These are phyloP conservation scores for Monopis laevigella DNA, from an alignment of 2,888 invertebrate species.

Conservation along the genomic window DNA sequence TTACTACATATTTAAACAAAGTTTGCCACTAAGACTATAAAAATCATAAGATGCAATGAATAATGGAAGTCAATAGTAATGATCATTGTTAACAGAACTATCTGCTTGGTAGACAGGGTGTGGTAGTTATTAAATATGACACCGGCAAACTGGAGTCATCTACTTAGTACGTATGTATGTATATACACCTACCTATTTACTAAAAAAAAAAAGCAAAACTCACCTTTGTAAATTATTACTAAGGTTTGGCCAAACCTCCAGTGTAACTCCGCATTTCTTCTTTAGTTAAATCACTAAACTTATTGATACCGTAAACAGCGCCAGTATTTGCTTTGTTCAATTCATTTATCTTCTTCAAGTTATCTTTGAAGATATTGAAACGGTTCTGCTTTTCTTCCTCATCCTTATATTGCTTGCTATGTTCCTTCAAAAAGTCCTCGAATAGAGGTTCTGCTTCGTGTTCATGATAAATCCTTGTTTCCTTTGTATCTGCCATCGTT, in stretches of 20 bases:
- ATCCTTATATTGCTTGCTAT: conserved; percentile 5
- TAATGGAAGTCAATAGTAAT: too few relatives aligned
- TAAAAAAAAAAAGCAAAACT: too few relatives aligned
- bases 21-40: too few relatives aligned
- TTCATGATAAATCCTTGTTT: not conserved
- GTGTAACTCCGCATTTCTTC: conserved; percentile 15
- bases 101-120: too few relatives aligned
- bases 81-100: too few relatives aligned
- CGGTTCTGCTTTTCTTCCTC: not conserved
- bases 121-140: too few relatives aligned
- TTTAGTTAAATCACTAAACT: conserved; percentile 19
- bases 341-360: conserved; percentile 7
- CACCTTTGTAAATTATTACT: conserved; percentile 2
- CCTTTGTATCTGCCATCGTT: not conserved
- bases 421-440: conserved; percentile 2
- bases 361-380: conserved; percentile 7
- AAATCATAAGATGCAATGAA: too few relatives aligned
- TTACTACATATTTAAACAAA: too few relatives aligned
- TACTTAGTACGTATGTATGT: not conserved
- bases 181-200: not conserved
- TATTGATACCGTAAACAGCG: conserved; percentile 11
- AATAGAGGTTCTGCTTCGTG: conserved; percentile 1
- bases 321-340: not conserved
- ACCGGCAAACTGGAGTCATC: not conserved
- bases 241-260: not conserved